Evolutionary conservation across 2,888 invertebrate genomes (phyloP).

Genomic region (Bellardia pandia): DNA sequence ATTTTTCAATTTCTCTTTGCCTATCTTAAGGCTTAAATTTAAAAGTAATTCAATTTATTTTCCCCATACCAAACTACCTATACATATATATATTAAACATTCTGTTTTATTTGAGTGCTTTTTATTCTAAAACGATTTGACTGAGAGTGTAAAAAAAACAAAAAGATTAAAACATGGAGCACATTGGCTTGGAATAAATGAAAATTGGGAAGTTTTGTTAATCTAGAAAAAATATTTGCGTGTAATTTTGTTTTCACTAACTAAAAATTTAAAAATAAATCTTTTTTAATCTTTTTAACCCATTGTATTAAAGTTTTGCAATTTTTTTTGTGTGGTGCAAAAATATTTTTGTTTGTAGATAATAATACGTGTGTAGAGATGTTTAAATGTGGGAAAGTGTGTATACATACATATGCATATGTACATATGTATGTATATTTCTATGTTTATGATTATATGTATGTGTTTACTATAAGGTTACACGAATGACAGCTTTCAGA

Average conservation of each 20-base stretch:
- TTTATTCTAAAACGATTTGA: not conserved
- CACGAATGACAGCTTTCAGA: conserved; percentile 76
- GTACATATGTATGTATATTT: not conserved
- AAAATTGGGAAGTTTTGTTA: not conserved
- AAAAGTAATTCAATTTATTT: conserved; percentile 31
- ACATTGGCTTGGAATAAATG: not conserved
- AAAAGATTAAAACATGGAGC: not conserved
- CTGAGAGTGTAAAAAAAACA: not conserved
- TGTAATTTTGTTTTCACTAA: too few species aligned
- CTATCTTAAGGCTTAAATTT: conserved; percentile 12
- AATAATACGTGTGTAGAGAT: not conserved
- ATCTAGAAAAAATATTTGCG: too few species aligned
- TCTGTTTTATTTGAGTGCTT: not conserved
- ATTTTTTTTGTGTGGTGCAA: not conserved
- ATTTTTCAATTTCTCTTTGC: not conserved
- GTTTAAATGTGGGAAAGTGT: not conserved
- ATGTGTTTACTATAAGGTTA: conserved; percentile 73
- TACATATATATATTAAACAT: not conserved
- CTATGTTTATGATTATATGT: too few species aligned
- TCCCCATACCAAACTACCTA: not conserved
- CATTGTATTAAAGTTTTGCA: too few species aligned
- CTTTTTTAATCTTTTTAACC: too few species aligned
- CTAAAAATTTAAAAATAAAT: too few species aligned
- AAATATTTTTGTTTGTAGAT: not conserved
- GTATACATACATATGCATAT: not conserved